These are phyloP conservation scores for Ommatoiulus sabulosus DNA, from an alignment of 2,888 invertebrate species.

Conservation along the genomic window DNA sequence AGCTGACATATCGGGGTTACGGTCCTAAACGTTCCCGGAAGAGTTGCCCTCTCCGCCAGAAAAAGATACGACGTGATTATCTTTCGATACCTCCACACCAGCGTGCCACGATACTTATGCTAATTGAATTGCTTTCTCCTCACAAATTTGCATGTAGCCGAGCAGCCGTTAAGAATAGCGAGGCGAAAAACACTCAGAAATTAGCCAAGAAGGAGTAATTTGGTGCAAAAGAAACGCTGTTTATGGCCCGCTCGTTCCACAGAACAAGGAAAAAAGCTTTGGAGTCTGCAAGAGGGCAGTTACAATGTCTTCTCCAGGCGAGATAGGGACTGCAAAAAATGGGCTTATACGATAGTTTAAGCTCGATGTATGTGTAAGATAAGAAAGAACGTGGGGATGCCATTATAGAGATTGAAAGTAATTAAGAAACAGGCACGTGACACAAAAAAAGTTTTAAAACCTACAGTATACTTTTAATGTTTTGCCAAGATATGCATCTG, in stretches of 20 bases:
- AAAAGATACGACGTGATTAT: neutral
- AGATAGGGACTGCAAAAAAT: neutral
- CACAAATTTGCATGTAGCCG: conserved; percentile 27
- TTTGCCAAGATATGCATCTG: neutral
- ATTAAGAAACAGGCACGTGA: neutral
- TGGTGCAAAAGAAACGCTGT: neutral
- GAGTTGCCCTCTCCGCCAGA: neutral
- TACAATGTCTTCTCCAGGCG: neutral
- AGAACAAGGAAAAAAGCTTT: neutral
- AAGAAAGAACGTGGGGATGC: neutral
- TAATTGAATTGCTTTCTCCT: conserved; percentile 20
- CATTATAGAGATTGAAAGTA: conserved; percentile 8
- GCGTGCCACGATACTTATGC: conserved; percentile 16
- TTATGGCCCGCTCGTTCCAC: neutral
- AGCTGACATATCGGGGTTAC: conserved; percentile 27
- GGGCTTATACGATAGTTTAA: neutral
- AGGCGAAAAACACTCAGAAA: neutral
- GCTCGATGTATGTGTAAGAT: neutral
- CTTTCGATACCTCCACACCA: conserved; percentile 24
- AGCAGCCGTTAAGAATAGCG: neutral
- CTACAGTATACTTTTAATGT: neutral
- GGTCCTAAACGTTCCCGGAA: neutral
- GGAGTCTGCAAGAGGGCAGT: neutral
- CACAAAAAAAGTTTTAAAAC: neutral
- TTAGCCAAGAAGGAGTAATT: conserved; percentile 27